Evolutionary conservation across 2,797 vertebrate species (phyloP).

Genomic region (Mus spretus): DNA sequence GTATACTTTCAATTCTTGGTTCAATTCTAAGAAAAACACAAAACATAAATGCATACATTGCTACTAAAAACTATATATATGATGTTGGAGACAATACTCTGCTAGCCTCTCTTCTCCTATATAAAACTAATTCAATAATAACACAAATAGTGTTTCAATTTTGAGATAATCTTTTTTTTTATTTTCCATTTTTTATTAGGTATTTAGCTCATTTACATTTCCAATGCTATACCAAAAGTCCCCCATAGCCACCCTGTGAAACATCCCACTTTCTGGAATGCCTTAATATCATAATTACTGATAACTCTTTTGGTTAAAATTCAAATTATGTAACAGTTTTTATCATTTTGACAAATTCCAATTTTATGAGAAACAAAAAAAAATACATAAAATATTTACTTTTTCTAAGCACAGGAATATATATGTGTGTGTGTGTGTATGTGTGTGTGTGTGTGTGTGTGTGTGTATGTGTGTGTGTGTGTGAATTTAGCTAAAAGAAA

Average conservation of each 20-base stretch:
- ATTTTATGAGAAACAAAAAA: neutral
- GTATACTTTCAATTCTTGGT: neutral
- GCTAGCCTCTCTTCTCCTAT: neutral
- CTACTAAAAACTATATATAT: neutral
- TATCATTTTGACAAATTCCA: neutral
- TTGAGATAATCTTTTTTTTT: neutral
- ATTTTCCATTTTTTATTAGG: too few relatives aligned
- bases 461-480: too few relatives aligned
- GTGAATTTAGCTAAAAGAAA: neutral
- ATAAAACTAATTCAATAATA: neutral
- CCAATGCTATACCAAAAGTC: too few relatives aligned
- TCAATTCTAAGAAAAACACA: neutral
- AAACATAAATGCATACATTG: neutral
- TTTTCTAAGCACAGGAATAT: neutral
- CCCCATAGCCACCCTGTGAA: too few relatives aligned
- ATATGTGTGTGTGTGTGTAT: too few relatives aligned
- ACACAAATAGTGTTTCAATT: neutral
- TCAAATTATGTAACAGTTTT: neutral
- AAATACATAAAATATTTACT: neutral
- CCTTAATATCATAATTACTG: neutral
- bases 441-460: too few relatives aligned
- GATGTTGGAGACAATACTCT: neutral
- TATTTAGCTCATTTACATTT: too few relatives aligned
- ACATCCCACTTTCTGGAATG: neutral
- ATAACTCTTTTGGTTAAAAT: neutral